Evolutionary conservation across 2,888 invertebrate species (phyloP), one percentile per base, ranked within the genome.

Genomic region (Liopterus haemorrhoidalis): DNA sequence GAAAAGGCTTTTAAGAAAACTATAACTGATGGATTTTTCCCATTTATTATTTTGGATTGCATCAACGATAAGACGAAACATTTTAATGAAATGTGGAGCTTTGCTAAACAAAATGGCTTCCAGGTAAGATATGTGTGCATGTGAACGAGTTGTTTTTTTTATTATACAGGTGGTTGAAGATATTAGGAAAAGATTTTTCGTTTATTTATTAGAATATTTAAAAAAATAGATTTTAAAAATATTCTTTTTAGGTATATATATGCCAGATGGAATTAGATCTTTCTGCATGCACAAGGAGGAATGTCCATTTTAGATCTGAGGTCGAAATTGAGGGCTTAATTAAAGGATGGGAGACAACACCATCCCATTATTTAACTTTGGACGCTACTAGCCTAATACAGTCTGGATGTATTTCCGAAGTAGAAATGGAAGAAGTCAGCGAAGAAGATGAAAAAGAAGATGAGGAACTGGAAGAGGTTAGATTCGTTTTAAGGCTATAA

Each of bases 31-130:
- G 87, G 90, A 47, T 89, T 86, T 64, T 95, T 93, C 68, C 81
- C 85, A 46, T 93, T 96, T 65, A 83, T 96, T 55, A 89, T 97
- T 62, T 81, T 90, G 30, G 96, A 97, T 68, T 87, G 90, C 59
- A 80, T 90, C 25, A 93, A 95, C 66, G 84, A 88, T 50, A 83
- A 83, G 60, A 72, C 86, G 12, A 78, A 78, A 51, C 78, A 85
- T 58, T 90, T 90, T 62, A 87, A 87, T 45, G 90, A 93, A 61
- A 83, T 94, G 74, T 87, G 87, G 80, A 86, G 83, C 61, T 84
- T 80, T 66, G 87, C 91, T 2, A 86, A 88, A 63, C 82, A 82
- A 54, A 79, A 79, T 65, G 85, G 86, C 38, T 92, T 91, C 67
- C 86, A 89, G 76, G 91, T 89, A 63, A 56, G 58, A 57, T 28